Evolutionary conservation across 2,888 invertebrate species (phyloP).

Genomic region (Colostygia pectinataria): DNA sequence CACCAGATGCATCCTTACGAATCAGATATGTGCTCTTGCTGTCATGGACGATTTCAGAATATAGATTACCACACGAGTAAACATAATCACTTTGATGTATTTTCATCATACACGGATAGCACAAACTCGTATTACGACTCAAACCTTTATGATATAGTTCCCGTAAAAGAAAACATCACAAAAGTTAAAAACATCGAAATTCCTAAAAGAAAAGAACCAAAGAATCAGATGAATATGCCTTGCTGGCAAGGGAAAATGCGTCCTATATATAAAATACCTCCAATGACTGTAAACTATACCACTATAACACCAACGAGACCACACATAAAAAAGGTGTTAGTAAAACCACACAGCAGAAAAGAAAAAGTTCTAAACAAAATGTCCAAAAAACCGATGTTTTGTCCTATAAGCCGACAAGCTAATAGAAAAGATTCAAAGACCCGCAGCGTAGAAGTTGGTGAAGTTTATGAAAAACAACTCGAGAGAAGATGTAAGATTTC

Average conservation of each 20-base stretch:
- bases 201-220: constrained; percentile 41
- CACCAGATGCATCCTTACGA: constrained; percentile 29
- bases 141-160: constrained; percentile 63
- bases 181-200: constrained; percentile 40
- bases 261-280: constrained; percentile 30
- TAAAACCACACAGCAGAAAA: constrained; percentile 20
- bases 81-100: constrained; percentile 18
- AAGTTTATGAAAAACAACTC: constrained; percentile 46
- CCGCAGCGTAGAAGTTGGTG: constrained; percentile 52
- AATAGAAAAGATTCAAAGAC: constrained; percentile 42
- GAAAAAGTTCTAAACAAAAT: constrained; percentile 27
- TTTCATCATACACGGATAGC: constrained; percentile 28
- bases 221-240: constrained; percentile 33
- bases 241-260: constrained; percentile 46
- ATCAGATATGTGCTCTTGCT: constrained; percentile 63
- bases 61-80: constrained; percentile 49
- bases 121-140: constrained; percentile 58
- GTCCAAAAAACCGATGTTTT: constrained; percentile 23
- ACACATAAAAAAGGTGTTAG: constrained; percentile 20
- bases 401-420: constrained; percentile 25
- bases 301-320: constrained; percentile 21
- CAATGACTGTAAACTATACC: constrained; percentile 37
- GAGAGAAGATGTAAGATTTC: constrained; percentile 9
- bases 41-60: constrained; percentile 56
- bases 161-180: constrained; percentile 60